Percentiles rank a stretch among this genome's conserved stretches.
Evolutionary conservation across 1,140 invertebrate species (phyloP).

Genomic region (Aphaenogaster rudis): DNA sequence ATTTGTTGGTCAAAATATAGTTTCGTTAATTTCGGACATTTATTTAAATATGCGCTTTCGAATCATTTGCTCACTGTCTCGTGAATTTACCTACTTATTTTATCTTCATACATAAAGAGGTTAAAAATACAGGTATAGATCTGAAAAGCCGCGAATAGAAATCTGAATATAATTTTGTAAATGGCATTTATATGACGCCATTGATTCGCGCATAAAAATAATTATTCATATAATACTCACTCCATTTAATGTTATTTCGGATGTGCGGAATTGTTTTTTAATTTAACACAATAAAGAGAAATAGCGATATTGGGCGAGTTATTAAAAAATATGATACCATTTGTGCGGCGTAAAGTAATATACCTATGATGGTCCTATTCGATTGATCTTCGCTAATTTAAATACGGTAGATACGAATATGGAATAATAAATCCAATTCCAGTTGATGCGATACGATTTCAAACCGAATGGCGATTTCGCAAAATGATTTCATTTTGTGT

Average conservation of each 20-base stretch:
- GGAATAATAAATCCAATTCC: constrained; percentile 60
- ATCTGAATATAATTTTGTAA: constrained; percentile 8
- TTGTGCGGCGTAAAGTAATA: constrained; percentile 32
- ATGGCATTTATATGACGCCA: neutral
- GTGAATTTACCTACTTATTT: neutral
- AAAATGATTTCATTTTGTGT: constrained; percentile 52
- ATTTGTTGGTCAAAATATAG: neutral
- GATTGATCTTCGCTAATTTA: constrained; percentile 53
- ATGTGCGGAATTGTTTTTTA: constrained; percentile 22
- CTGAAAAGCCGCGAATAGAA: neutral
- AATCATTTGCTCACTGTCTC: neutral
- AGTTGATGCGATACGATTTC: constrained; percentile 46
- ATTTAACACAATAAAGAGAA: constrained; percentile 13
- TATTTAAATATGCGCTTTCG: neutral
- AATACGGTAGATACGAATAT: constrained; percentile 49
- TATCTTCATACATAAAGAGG: neutral
- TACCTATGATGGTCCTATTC: constrained; percentile 24
- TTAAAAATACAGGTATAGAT: neutral
- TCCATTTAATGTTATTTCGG: neutral
- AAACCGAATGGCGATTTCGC: constrained; percentile 48
- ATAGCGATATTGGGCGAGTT: neutral
- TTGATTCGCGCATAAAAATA: constrained; percentile 7
- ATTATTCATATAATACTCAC: constrained; percentile 18
- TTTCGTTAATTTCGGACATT: neutral
- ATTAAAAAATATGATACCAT: constrained; percentile 50